Base-by-base conservation (phyloP, 2,113 vertebrate genomes). In the Podarcis raffonei region DNA sequence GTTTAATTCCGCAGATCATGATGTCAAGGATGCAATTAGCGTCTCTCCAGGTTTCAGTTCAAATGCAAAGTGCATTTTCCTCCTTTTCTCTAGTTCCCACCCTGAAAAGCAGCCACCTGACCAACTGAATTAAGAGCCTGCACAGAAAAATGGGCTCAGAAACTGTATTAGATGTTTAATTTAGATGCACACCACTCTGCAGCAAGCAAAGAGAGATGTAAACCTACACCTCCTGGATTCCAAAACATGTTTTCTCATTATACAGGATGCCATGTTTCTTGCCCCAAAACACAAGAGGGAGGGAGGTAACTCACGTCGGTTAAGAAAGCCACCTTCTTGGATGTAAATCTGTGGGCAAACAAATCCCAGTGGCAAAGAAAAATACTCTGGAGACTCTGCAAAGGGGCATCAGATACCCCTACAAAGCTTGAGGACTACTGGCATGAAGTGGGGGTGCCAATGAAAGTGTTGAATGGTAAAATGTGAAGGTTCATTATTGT, bases 1-100 rank as follows among this genome's bases (percentile, higher is more conserved):
- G 92, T 95, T 92, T 57, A 91, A 95, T 91, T 94, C 92, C 93
- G 95, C 92, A 92, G 95, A 92, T 11, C 16, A 6, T 25, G 3
- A 15, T 62, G 59, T 13, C 20, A 2, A 27, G 23, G 30, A 5
- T 95, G 96, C 94, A 94, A 92, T 83, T 90, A 92, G 95, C 92
- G 11, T 83, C 94, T 87, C 92, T 89, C 89, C 20, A 57, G n/a
- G 22, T 65, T 78, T 89, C 74, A 90, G 42, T 87, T 93, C 91
- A 81, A 91, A 93, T 93, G 95, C 95, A 95, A 96, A 92, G 94
- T 69, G 59, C 83, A 92, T 82, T 92, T 59, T 3, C 82, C 18
- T 5, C 12, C 59, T 16, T 12, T 76, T 90, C 87, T 53, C 90
- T 90, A 79, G 16, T 90, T 93, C 88, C 90, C 86, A n/a, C 84